These are phyloP conservation scores for Enteromius fasciolatus DNA, from an alignment of 2,797 vertebrate species.

Conservation along the genomic window DNA sequence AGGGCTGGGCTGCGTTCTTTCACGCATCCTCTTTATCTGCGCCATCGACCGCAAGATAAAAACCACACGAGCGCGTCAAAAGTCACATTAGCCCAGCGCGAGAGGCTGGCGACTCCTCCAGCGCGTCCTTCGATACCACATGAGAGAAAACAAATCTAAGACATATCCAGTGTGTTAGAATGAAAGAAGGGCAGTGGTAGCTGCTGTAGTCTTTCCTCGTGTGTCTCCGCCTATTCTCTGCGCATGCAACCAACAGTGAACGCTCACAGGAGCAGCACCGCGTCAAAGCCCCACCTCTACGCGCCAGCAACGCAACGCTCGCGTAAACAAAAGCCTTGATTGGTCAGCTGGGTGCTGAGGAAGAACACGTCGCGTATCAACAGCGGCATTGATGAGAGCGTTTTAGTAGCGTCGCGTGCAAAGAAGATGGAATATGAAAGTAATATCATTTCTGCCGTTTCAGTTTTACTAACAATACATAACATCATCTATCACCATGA, in stretches of 20 bases:
- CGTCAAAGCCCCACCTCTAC: constrained; percentile 70
- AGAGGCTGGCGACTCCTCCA: constrained; percentile 28
- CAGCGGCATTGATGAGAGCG: neutral
- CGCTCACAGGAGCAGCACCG: constrained; percentile 66
- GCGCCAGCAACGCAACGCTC: constrained; percentile 18
- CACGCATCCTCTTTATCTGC: constrained; percentile 72
- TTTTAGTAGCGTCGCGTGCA: neutral
- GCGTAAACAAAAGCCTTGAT: constrained; percentile 28
- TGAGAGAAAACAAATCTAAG: neutral
- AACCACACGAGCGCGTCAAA: constrained; percentile 41
- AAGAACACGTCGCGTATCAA: neutral
- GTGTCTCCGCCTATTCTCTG: constrained; percentile 47
- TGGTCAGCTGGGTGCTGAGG: constrained; percentile 9
- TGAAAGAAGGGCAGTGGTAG: constrained; percentile 32
- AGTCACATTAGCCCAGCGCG: constrained; percentile 16
- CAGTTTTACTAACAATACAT: neutral
- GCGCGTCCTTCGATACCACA: constrained; percentile 27
- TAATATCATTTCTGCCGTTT: neutral
- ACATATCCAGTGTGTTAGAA: constrained; percentile 8
- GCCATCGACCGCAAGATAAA: constrained; percentile 68
- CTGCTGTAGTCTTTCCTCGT: constrained; percentile 15
- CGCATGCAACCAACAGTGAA: constrained; percentile 48
- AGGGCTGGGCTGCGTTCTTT: constrained; percentile 62
- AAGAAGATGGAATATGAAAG: neutral
- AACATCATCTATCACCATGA: neutral